A percentile compares a stretch with the other conserved stretches of the same genome.
These are phyloP conservation scores for Noctua comes DNA, from an alignment of 2,888 invertebrate genomes.

Conservation along the genomic window DNA sequence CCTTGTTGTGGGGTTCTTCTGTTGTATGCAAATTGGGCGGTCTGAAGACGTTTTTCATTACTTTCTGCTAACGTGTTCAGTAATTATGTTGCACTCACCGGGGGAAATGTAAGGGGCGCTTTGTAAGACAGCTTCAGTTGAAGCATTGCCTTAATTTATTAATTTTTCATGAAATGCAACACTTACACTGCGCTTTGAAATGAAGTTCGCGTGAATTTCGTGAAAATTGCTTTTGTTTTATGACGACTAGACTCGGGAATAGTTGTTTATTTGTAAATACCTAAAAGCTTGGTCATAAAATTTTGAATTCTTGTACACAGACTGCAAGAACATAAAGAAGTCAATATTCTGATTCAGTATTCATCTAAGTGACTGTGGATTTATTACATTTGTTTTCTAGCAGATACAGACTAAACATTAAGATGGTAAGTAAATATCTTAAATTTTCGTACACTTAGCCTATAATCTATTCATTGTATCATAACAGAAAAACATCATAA, in stretches of 20 bases:
- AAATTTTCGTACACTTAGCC: background rate
- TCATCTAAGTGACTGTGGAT: background rate
- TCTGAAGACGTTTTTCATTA: slow-evolving; percentile 70
- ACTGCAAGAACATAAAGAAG: slow-evolving; percentile 10
- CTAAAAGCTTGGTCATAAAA: slow-evolving; percentile 28
- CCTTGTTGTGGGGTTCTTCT: slow-evolving; percentile 44
- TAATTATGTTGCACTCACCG: slow-evolving; percentile 69
- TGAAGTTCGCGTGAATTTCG: slow-evolving; percentile 48
- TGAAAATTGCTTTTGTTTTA: slow-evolving; percentile 55
- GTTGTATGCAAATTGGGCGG: slow-evolving; percentile 71
- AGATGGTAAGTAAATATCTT: background rate
- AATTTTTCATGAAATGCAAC: slow-evolving; percentile 66
- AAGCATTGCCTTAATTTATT: slow-evolving; percentile 68
- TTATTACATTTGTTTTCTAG: background rate
- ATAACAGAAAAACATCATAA: slow-evolving; percentile 54
- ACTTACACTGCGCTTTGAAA: slow-evolving; percentile 54
- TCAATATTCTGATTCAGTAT: slow-evolving; percentile 22
- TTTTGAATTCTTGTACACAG: slow-evolving; percentile 1
- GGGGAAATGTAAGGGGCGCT: slow-evolving; percentile 53
- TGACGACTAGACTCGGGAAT: slow-evolving; percentile 12
- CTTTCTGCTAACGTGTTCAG: slow-evolving; percentile 73
- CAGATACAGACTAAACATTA: background rate
- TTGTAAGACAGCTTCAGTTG: slow-evolving; percentile 65
- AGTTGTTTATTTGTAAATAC: slow-evolving; percentile 28
- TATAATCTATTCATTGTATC: slow-evolving; percentile 31